Percentiles rank a stretch among this genome's conserved stretches.
Evolutionary conservation across 2,888 invertebrate species (phyloP).

Genomic region (Drosophila peninsularis): DNA sequence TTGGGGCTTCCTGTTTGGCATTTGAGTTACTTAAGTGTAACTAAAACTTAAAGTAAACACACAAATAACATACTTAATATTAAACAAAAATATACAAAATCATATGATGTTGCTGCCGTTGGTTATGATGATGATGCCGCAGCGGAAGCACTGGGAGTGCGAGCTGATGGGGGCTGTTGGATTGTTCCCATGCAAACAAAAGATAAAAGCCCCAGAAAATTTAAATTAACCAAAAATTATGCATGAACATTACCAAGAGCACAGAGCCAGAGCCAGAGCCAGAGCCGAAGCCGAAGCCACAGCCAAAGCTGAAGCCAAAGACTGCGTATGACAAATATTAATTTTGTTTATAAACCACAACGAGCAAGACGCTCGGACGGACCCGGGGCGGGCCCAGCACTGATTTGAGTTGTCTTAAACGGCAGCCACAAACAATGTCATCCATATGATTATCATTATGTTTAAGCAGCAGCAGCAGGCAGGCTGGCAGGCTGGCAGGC

Average conservation of each 20-base stretch:
- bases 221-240: conserved; percentile 83
- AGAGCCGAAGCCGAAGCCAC: neutral
- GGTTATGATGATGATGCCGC: conserved; percentile 22
- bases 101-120: conserved; percentile 32
- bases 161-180: conserved; percentile 9
- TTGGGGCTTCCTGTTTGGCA: conserved; percentile 70
- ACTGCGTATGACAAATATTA: conserved; percentile 76
- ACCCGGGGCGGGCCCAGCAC: neutral
- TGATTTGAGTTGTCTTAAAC: conserved; percentile 61
- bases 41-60: conserved; percentile 80
- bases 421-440: conserved; percentile 76
- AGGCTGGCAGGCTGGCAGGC: neutral
- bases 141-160: conserved; percentile 53
- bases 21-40: conserved; percentile 79
- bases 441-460: conserved; percentile 77
- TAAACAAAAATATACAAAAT: conserved; percentile 78
- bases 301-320: conserved; percentile 23
- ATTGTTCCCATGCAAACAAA: conserved; percentile 65
- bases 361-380: neutral
- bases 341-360: conserved; percentile 71
- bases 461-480: conserved; percentile 31
- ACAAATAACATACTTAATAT: conserved; percentile 81
- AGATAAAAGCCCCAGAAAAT: conserved; percentile 77
- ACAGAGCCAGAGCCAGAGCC: conserved; percentile 15
- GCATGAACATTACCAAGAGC: conserved; percentile 77